Conservation (phyloP, 2,888 invertebrate genomes). For the Oasisia sp. region DNA sequence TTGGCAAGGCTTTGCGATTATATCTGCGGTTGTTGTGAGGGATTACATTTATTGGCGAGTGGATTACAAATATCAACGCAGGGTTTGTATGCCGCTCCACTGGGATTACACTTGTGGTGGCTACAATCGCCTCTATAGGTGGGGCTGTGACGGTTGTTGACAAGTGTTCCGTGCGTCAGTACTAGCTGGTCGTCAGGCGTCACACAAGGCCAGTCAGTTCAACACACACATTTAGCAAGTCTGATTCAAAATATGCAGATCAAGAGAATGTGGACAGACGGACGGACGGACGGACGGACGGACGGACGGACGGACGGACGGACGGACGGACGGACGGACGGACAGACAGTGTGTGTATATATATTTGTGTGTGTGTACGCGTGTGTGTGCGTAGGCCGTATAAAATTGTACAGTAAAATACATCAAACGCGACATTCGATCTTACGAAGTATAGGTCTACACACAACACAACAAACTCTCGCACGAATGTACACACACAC, state of each 20-base stretch:
- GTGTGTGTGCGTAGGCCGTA: too few relatives aligned
- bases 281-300: too few relatives aligned
- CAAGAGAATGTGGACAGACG: too few relatives aligned
- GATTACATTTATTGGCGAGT: slow-evolving; percentile 3
- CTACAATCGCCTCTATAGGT: background rate
- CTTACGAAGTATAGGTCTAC: background rate
- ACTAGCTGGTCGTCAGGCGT: background rate
- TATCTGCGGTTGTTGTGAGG: background rate
- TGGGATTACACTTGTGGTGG: background rate
- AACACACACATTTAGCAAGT: background rate
- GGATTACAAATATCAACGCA: background rate
- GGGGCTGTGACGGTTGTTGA: background rate
- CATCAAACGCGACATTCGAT: too few relatives aligned
- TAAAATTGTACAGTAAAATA: too few relatives aligned
- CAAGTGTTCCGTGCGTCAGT: background rate
- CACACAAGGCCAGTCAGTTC: background rate
- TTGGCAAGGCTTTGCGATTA: background rate
- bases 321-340: too few relatives aligned
- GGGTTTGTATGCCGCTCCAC: background rate
- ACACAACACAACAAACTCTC: background rate
- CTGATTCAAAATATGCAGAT: background rate
- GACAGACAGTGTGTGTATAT: too few relatives aligned
- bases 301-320: too few relatives aligned
- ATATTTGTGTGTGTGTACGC: too few relatives aligned
- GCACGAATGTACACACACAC: background rate